Evolutionary conservation across 2,797 vertebrate genomes (phyloP).

Genomic region (Thripadectes ignobilis): DNA sequence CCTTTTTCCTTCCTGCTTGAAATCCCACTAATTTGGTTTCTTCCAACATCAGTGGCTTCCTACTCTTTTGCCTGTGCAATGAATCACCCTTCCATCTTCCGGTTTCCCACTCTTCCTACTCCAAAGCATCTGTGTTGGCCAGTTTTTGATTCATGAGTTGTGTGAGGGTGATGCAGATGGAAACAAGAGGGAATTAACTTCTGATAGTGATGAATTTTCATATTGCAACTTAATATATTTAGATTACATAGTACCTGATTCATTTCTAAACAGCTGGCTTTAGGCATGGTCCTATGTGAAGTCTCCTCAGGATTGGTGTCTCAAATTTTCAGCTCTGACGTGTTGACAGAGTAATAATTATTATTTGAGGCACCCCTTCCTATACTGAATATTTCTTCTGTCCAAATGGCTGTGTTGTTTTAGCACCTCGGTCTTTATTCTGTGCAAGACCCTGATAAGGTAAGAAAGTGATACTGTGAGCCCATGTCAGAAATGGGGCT

Average conservation of each 20-base stretch:
- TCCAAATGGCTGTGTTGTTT: not conserved
- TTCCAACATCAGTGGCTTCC: not conserved
- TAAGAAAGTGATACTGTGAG: fast-evolving
- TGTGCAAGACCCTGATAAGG: not conserved
- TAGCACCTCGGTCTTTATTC: not conserved
- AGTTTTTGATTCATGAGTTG: not conserved
- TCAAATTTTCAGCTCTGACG: not conserved
- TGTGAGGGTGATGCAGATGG: not conserved
- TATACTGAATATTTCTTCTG: not conserved
- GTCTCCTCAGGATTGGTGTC: not conserved
- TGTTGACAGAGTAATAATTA: not conserved
- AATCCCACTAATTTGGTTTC: not conserved
- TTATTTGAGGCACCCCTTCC: not conserved
- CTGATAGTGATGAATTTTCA: not conserved
- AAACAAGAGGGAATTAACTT: not conserved
- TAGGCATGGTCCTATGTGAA: not conserved
- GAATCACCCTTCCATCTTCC: not conserved
- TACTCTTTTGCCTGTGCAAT: not conserved
- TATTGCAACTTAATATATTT: not conserved
- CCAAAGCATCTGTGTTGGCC: not conserved
- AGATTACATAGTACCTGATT: not conserved
- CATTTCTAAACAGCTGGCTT: not conserved
- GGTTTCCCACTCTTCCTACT: not conserved
- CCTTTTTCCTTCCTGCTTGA: not conserved
- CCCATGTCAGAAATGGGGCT: not conserved